Base-by-base conservation (phyloP, 2,113 vertebrate species). In the Cyrtonyx montezumae region DNA sequence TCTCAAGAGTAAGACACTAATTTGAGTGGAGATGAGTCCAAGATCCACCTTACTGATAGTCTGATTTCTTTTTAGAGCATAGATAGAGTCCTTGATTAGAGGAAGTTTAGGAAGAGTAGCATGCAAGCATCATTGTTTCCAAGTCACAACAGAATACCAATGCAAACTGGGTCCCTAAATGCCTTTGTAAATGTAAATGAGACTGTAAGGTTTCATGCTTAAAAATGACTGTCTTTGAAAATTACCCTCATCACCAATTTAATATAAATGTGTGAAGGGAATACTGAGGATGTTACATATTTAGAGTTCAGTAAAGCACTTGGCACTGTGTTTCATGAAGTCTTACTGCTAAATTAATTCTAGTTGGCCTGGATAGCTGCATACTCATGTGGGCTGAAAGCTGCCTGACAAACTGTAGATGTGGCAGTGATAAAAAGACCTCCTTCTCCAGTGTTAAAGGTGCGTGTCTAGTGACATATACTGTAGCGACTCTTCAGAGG, bases 331-430 rank as follows among this genome's bases (percentile, higher is more conserved):
- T 68, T 86, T 84, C 53, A 46, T 46, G 76, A 93, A 84, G 66
- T 71, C 84, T 90, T 84, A 34, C 65, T 49, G 73, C 69, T 91
- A 90, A 95, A 95, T 94, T 90, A 86, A 88, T 88, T 89, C 91
- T 84, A 62, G 90, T 86, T 90, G 82, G 11, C 66, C 95, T 95
- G 94, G 79, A 88, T 81, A 76, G 16, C 73, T 84, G 69, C 82
- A 76, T 71, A 49, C 51, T 94, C 73, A 58, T 68, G 87, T 94
- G 91, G 90, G 85, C 82, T 93, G 96, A 79, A 95, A 96, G 88
- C 85, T 79, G 87, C 91, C 90, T 95, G 90, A 71, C 69, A 91
- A 81, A 94, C 78, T 93, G 94, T 93, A 96, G 95, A 94, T 32
- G 88, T 90, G 93, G 79, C 45, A 66, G 36, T 11, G 51, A 84